Evolutionary conservation across 2,888 invertebrate species (phyloP), one percentile per base, ranked within the genome.

Genomic region (Pollenia labialis): DNA sequence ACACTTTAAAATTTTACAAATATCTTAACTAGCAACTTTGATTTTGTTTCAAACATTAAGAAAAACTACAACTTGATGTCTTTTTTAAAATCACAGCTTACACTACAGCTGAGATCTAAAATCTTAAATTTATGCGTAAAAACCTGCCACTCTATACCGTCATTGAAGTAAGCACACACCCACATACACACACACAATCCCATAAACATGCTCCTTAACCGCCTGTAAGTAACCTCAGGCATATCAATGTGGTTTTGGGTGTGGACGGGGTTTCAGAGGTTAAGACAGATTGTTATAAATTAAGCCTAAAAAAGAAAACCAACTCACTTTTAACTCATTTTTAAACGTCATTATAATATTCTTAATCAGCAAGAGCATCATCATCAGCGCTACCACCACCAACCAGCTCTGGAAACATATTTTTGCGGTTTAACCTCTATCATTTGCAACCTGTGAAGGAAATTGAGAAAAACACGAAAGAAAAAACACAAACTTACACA

Each of bases 361-460:
- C 48, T 32, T n/a, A 42, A 75, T 14, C 18, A 10, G 60, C 52
- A 32, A 62, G 14, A 81, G n/a, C 62, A 68, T 23, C 56, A 71
- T 46, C 12, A 2, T 23, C 18, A 46, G 9, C 42, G 6, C 16
- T n/a, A 72, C 18, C 48, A 16, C 11, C 50, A 52, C 42, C 11
- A 23, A 66, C 8, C 50, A 62, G 42, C 68, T 68, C 48, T 62
- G 60, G 74, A 32, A 83, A 80, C 85, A 86, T 75, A 82, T 82
- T 86, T 86, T 81, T 75, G 82, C 12, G 82, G 85, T 83, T 82
- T 79, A 80, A 71, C 74, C 82, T 79, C 79, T 75, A 80, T 82
- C 82, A 75, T 50, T 81, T 81, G 85, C 82, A 75, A 74, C 18
- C 50, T 54, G 72, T 62, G 23, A 64, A 71, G 50, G 12, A 18